A percentile compares a stretch with the other conserved stretches of the same genome.
These are phyloP conservation scores for Zelleria hepariella DNA, from an alignment of 2,888 invertebrate genomes.

Conservation along the genomic window DNA sequence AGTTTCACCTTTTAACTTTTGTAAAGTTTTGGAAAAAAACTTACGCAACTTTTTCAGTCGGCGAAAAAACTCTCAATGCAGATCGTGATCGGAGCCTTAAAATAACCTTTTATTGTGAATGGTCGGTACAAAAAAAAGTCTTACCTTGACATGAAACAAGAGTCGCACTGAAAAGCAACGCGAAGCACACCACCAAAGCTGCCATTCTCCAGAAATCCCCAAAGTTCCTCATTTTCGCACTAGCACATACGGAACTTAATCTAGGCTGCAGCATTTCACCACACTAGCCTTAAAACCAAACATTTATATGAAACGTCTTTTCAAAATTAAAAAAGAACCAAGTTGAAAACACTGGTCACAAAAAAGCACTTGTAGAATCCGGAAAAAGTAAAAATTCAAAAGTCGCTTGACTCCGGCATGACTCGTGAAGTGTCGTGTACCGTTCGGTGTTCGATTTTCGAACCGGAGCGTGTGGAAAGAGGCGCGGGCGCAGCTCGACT, in stretches of 20 bases:
- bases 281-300: not conserved
- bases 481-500: conserved; percentile 42
- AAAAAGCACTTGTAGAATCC: conserved; percentile 10
- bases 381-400: not conserved
- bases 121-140: conserved; percentile 19
- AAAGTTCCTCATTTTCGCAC: conserved; percentile 33
- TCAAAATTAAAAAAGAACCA: conserved; percentile 21
- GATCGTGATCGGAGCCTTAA: conserved; percentile 6
- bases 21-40: not conserved
- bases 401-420: not conserved
- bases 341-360: conserved; percentile 15
- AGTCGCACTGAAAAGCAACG: conserved; percentile 30
- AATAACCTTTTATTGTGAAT: not conserved
- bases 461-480: conserved; percentile 20
- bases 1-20: not conserved
- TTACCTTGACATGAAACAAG: conserved; percentile 61
- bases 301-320: conserved; percentile 28
- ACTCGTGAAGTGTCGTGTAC: conserved; percentile 10
- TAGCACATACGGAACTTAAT: conserved; percentile 42
- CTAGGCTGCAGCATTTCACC: conserved; percentile 53
- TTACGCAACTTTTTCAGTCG: not conserved
- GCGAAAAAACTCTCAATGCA: not conserved
- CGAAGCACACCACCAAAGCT: conserved; percentile 22
- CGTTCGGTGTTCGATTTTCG: conserved; percentile 14
- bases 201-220: not conserved